Percentiles rank a stretch among this genome's conserved stretches.
Evolutionary conservation across 2,888 invertebrate species (phyloP).

Genomic region (Tachina fera): DNA sequence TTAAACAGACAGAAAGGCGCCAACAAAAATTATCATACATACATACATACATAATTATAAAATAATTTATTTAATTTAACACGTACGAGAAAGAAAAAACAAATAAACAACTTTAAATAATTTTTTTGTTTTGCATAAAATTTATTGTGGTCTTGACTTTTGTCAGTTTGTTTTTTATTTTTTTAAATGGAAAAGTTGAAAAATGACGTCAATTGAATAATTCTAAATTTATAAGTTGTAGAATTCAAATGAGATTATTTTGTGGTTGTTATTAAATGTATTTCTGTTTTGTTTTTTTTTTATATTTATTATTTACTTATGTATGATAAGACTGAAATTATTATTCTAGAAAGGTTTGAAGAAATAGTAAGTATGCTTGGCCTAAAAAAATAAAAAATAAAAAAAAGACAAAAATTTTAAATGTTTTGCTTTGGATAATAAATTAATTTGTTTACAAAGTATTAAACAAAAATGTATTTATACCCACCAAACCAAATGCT

Average conservation of each 20-base stretch:
- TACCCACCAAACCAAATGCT: too few relatives aligned
- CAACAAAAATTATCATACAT: slow-evolving; percentile 2
- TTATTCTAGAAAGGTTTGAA: slow-evolving; percentile 24
- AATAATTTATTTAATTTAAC: slow-evolving; percentile 37
- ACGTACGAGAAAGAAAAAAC: neutral
- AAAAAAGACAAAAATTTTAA: neutral
- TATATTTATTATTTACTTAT: slow-evolving; percentile 18
- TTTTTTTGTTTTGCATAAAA: slow-evolving; percentile 3
- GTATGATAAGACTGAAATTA: slow-evolving; percentile 39
- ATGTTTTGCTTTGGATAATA: neutral
- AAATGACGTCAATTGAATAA: slow-evolving; percentile 34
- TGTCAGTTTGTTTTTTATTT: neutral
- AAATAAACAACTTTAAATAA: slow-evolving; percentile 11
- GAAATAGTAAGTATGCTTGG: slow-evolving; percentile 1
- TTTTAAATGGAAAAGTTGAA: neutral
- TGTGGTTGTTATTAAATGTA: neutral
- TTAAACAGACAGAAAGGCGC: slow-evolving; percentile 42
- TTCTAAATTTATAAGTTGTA: neutral
- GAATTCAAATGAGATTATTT: slow-evolving; percentile 9
- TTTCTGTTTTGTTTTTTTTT: neutral
- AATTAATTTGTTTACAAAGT: slow-evolving; percentile 1
- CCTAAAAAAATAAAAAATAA: too few relatives aligned
- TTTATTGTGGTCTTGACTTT: slow-evolving; percentile 12
- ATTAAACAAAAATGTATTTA: neutral
- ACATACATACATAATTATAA: neutral